Conservation (phyloP, 2,888 invertebrate species). For the Drosophila acutilabella region DNA sequence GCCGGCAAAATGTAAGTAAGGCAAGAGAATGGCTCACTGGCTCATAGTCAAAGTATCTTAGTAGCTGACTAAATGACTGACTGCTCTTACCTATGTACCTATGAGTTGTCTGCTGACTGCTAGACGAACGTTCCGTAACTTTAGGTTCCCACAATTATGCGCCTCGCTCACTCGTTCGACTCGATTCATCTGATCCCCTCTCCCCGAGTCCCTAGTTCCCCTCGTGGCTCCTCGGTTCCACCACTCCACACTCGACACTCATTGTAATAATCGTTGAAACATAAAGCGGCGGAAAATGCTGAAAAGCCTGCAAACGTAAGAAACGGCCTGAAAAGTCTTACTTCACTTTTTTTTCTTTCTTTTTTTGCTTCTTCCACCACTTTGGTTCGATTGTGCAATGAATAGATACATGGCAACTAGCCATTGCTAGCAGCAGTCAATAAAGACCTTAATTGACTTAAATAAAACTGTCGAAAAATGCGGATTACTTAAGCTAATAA, state of each 20-base stretch:
- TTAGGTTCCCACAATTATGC: slow-evolving; percentile 78
- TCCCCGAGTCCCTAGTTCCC: slow-evolving; percentile 4
- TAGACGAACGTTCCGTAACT: slow-evolving; percentile 75
- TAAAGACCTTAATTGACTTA: slow-evolving; percentile 9
- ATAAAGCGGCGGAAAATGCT: slow-evolving; percentile 74
- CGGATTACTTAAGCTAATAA: slow-evolving; percentile 22
- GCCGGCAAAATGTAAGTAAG: slow-evolving; percentile 73
- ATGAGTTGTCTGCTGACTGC: slow-evolving; percentile 60
- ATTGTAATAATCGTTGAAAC: slow-evolving; percentile 76
- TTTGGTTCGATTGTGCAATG: slow-evolving; percentile 65
- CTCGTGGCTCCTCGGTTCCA: slow-evolving; percentile 16
- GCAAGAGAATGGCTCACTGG: slow-evolving; percentile 68
- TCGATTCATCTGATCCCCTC: slow-evolving; percentile 42
- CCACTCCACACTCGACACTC: slow-evolving; percentile 47
- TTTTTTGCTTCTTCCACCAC: slow-evolving; percentile 9
- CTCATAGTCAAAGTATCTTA: slow-evolving; percentile 39
- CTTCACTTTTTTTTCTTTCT: slow-evolving; percentile 46
- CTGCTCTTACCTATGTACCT: slow-evolving; percentile 59
- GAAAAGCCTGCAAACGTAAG: slow-evolving; percentile 62
- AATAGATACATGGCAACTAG: slow-evolving; percentile 11
- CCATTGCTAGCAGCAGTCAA: slow-evolving; percentile 6
- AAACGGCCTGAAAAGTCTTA: slow-evolving; percentile 58
- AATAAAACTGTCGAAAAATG: slow-evolving; percentile 18
- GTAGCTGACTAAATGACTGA: slow-evolving; percentile 47
- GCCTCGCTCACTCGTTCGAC: slow-evolving; percentile 63